phyloP scores from a whole-genome alignment of 2,113 vertebrate species.

The Phalacrocorax pelagicus region DNA sequence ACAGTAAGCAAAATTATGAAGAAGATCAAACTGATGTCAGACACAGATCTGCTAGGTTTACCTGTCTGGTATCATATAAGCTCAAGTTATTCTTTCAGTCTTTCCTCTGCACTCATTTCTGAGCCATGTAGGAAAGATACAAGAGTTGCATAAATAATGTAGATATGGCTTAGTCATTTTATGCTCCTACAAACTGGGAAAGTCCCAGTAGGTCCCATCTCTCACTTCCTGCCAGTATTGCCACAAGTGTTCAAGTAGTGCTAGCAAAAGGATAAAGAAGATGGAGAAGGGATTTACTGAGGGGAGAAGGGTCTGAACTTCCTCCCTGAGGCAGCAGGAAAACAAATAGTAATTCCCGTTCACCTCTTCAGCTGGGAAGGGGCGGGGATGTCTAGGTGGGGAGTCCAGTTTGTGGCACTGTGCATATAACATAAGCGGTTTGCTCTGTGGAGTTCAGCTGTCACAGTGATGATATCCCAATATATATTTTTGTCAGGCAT shows the following conservation, averaged over 20 bases:
- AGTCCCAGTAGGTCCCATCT: neutral
- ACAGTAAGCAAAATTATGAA: neutral
- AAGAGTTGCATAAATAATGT: neutral
- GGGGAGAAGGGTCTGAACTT: neutral
- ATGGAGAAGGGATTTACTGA: neutral
- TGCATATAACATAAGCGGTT: neutral
- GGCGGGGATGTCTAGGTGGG: rapidly evolving
- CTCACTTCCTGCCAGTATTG: neutral
- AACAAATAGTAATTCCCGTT: neutral
- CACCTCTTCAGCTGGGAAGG: neutral
- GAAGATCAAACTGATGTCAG: neutral
- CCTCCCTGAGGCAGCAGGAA: neutral
- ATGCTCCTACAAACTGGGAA: neutral
- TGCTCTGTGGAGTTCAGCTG: neutral
- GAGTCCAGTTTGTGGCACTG: neutral
- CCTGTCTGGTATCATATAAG: rapidly evolving
- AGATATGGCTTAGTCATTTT: neutral
- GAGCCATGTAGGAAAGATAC: neutral
- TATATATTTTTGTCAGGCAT: neutral
- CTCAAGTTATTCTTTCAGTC: neutral
- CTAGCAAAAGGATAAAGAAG: neutral
- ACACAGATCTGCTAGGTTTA: neutral
- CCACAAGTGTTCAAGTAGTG: neutral
- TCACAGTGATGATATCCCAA: neutral
- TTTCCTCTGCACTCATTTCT: neutral